Base-by-base conservation (phyloP, 2,888 invertebrate species). In the Cryptops parisi region DNA sequence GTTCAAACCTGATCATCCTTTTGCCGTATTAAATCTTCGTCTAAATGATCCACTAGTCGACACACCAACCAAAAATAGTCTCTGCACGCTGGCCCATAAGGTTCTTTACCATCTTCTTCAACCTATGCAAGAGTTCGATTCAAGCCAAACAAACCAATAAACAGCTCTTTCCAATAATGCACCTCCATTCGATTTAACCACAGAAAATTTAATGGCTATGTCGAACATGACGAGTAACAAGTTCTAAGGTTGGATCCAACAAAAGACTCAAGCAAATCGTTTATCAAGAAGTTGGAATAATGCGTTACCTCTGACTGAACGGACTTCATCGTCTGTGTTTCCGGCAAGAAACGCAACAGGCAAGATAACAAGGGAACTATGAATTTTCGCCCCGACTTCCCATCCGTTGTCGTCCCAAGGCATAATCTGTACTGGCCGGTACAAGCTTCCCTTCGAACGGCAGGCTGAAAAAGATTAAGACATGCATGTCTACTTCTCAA, bases 31-130 rank as follows among this genome's bases (percentile, higher is more conserved):
- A 82, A 77, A 57, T 86, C 86, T 54, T 82, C 81, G 0, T 85
- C 83, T 25, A 89, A 66, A 1, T 85, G 85, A 63, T 93, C 93
- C 1, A 93, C 84, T 19, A 93, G 75, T 27, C 90, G 76, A 59
- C 90, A 87, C 15, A 90, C 76, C 2, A 93, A 74, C 90, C 91
- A 91, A 68, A 93, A 93, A 69, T 90, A 94, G 67, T 94, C 93
- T 5, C 90, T 74, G 65, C 91, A 93, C 1, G 91, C 91, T 1
- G 91, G 90, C 0, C 91, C 93, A 65, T 89, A 91, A 0, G 90
- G 88, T 65, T 91, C 91, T 65, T 93, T 89, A n/a, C 86, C 86
- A 66, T 84, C 84, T 62, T 84, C 82, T 0, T 77, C 66, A 63
- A 54, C 17, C 51, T 51, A 26, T 19, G 39, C n/a, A 38, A 21